Evolutionary conservation across 2,113 vertebrate genomes (phyloP).

Genomic region (Pampusana beccarii): DNA sequence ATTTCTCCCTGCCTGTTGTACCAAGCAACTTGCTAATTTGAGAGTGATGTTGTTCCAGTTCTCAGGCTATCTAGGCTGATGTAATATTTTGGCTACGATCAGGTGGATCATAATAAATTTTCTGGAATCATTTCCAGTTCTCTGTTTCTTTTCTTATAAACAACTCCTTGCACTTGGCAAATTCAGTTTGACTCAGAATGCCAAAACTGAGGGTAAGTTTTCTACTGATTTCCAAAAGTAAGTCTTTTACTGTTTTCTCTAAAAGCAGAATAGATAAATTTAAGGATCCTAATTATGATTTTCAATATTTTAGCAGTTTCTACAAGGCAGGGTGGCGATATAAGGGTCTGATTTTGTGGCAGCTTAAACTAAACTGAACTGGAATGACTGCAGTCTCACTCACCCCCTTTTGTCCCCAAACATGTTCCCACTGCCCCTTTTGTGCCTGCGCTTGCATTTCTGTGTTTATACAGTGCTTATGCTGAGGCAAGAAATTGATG

Average conservation of each 20-base stretch:
- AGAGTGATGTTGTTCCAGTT: constrained; percentile 7
- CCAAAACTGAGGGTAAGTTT: background rate
- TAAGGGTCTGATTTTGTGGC: background rate
- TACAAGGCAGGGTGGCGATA: rapidly evolving
- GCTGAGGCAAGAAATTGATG: background rate
- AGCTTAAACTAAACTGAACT: background rate
- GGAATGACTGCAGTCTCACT: background rate
- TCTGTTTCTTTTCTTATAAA: constrained; percentile 52
- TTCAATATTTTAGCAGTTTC: background rate
- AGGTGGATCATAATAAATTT: constrained; percentile 32
- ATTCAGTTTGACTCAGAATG: background rate
- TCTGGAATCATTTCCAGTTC: constrained; percentile 11
- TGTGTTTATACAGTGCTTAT: background rate
- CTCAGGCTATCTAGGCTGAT: constrained; percentile 50
- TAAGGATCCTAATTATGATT: background rate
- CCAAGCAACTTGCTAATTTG: constrained; percentile 44
- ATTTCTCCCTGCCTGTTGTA: constrained; percentile 25
- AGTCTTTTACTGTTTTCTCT: background rate
- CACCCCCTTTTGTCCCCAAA: background rate
- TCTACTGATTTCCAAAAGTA: background rate
- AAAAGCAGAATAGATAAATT: background rate
- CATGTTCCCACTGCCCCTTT: background rate
- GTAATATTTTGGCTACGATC: constrained; percentile 38
- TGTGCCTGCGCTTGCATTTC: background rate
- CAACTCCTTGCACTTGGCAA: constrained; percentile 42